Evolutionary conservation across 2,113 vertebrate species (phyloP), one percentile per base, ranked within the genome.

Genomic region (Eptatretus burgeri): DNA sequence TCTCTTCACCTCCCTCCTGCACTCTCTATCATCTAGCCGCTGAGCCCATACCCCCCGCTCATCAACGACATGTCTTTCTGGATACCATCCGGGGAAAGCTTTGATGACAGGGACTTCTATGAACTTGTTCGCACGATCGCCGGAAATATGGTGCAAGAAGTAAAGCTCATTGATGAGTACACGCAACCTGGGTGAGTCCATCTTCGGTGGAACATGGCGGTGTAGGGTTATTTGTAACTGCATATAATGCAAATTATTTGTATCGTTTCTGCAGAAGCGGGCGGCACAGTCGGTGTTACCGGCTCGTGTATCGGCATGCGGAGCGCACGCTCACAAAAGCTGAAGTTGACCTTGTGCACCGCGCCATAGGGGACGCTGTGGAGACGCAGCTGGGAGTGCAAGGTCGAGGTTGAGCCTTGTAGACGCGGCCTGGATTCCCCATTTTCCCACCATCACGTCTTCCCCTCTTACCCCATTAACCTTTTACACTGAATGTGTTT

Each of bases 61-160:
- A 73, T 74, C 69, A 95, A 93, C 13, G 83, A 94, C 74, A 89
- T 98, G 70, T 87, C 89, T 50, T 98, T 98, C 72, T 98, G 91
- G 91, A 72, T 98, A 62, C 56, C 56, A 20, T 85, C 89, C 50
- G 66, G 71, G 2, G 76, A 75, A 62, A 70, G 73, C 11, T 98
- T 83, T 71, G 67, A 70, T 0, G 69, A 81, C 68, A 93, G 84
- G 1, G 89, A 95, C 73, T 98, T 98, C 76, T 93, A 83, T 65
- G 89, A 95, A 64, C 76, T 98, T 68, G 83, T 85, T 11, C 79
- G 91, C 62, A 80, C 68, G 8, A 5, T 87, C 13, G 89, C 78
- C 51, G 85, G 86, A 73, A 85, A 98, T 68, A 66, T 95, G 68
- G 81, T 98, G 69, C 88, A 98, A 75, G 82, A 80, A 62, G 79